These are phyloP conservation scores for Spea multiplicata DNA, from an alignment of 2,113 vertebrate species.

Conservation along the genomic window DNA sequence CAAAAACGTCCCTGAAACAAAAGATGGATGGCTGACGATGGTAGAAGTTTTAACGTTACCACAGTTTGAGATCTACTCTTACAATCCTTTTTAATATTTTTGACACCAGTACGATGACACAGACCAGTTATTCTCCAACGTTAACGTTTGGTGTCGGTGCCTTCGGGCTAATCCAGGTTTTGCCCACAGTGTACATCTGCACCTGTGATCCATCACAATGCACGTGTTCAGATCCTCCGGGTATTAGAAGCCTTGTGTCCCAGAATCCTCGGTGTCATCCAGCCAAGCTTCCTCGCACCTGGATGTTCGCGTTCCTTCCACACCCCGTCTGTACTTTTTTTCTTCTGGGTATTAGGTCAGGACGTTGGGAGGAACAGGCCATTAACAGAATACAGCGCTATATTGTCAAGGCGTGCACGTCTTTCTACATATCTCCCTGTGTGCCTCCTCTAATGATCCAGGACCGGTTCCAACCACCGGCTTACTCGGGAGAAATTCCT, in stretches of 20 bases:
- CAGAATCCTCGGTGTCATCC: conserved; percentile 28
- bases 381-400: conserved; percentile 12
- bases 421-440: conserved; percentile 18
- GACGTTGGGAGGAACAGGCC: conserved; percentile 2
- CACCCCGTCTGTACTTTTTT: conserved; percentile 7
- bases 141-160: neutral
- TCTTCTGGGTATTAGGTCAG: conserved; percentile 11
- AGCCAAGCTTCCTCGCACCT: conserved; percentile 30
- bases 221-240: conserved; percentile 21
- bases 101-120: neutral
- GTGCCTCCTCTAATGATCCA: conserved; percentile 6
- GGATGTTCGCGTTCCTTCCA: conserved; percentile 18
- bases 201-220: conserved; percentile 18
- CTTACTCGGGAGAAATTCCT: conserved; percentile 3
- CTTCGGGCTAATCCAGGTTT: neutral
- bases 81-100: too few relatives aligned
- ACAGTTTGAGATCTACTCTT: too few relatives aligned
- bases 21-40: too few relatives aligned
- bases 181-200: conserved; percentile 1
- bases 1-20: too few relatives aligned
- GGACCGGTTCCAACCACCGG: conserved; percentile 20
- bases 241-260: conserved; percentile 26
- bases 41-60: too few relatives aligned
- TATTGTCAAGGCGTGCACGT: conserved; percentile 32
- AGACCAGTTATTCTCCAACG: neutral